phyloP scores from a whole-genome alignment of 2,888 invertebrate species.

The Stictocephala bisonia region DNA sequence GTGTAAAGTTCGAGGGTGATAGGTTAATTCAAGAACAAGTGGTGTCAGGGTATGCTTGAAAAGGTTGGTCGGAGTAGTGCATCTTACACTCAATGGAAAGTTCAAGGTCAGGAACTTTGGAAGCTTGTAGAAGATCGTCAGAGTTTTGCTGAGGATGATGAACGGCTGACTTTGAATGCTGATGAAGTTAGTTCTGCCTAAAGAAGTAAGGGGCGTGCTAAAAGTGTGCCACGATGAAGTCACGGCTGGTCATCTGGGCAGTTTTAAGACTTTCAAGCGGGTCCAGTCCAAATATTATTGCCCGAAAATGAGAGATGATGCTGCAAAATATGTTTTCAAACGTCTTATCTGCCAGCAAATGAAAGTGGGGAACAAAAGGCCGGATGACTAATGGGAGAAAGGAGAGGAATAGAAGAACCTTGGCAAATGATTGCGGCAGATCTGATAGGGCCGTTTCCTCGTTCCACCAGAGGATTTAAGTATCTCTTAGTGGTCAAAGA shows the following conservation, averaged over 20 bases:
- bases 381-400: neutral
- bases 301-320: neutral
- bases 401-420: neutral
- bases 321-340: neutral
- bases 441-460: slow-evolving; percentile 60
- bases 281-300: neutral
- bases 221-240: neutral
- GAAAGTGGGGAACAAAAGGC: neutral
- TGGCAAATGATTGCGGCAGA: slow-evolving; percentile 52
- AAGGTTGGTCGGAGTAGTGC: neutral
- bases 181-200: neutral
- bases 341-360: neutral
- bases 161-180: neutral
- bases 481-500: slow-evolving; percentile 59
- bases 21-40: neutral
- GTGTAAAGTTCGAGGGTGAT: neutral
- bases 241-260: neutral
- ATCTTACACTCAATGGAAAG: slow-evolving; percentile 10
- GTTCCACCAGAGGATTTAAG: slow-evolving; percentile 55
- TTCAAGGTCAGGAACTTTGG: neutral
- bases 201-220: neutral
- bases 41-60: slow-evolving; percentile 1
- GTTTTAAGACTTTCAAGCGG: neutral
- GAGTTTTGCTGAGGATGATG: neutral
- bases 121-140: neutral